A percentile compares a stretch with the other conserved stretches of the same genome.
These are phyloP conservation scores for Amazonetta brasiliensis DNA, from an alignment of 2,797 vertebrate species.

Conservation along the genomic window DNA sequence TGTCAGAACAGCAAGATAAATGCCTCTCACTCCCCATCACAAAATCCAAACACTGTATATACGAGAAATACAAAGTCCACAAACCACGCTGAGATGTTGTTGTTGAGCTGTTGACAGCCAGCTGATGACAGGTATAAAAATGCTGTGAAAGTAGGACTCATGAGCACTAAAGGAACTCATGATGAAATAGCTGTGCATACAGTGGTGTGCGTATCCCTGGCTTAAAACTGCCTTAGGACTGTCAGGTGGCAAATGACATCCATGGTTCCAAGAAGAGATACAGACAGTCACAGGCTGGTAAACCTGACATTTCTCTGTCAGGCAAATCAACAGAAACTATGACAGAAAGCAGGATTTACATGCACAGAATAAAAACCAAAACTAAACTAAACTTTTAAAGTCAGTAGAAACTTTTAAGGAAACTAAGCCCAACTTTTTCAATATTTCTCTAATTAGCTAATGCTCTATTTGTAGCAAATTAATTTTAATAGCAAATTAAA, in stretches of 20 bases:
- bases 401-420: not conserved
- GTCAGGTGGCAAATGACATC: not conserved
- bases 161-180: not conserved
- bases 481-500: not conserved
- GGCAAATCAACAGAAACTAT: not conserved
- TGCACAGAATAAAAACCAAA: not conserved
- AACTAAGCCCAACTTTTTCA: not conserved
- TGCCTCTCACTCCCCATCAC: not conserved
- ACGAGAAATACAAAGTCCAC: not conserved
- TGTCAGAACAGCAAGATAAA: not conserved
- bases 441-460: not conserved
- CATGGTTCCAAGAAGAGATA: not conserved
- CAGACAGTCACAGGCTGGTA: not conserved
- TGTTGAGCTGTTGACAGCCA: not conserved
- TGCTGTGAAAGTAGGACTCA: not conserved
- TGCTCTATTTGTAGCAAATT: not conserved
- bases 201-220: not conserved
- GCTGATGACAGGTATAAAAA: not conserved
- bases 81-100: not conserved
- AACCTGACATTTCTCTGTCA: not conserved
- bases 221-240: not conserved
- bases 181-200: not conserved
- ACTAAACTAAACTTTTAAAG: not conserved
- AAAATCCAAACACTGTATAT: not conserved
- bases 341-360: not conserved